These are phyloP conservation scores for Polydrusus tereticollis DNA, from an alignment of 2,888 invertebrate genomes.

Conservation along the genomic window DNA sequence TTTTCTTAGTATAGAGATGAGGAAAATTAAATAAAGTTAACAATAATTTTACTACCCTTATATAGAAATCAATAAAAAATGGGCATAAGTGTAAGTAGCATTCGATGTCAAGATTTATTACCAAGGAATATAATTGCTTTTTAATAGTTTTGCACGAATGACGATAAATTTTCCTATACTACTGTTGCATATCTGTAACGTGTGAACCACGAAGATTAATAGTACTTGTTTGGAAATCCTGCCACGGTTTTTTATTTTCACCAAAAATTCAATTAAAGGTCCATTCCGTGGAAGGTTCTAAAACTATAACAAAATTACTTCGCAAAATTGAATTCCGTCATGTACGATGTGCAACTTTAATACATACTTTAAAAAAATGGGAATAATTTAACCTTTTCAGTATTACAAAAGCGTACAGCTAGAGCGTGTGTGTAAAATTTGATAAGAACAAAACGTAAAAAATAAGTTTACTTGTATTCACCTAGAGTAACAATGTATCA, in stretches of 20 bases:
- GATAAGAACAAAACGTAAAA: background rate
- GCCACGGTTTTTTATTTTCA: no score
- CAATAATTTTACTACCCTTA: background rate
- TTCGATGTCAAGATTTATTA: conserved; percentile 26
- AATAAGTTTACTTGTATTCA: background rate
- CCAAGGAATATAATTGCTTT: conserved; percentile 17
- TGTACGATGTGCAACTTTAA: background rate
- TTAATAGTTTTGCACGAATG: conserved; percentile 21
- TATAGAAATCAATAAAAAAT: background rate
- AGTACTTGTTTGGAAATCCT: background rate
- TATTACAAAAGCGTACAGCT: background rate
- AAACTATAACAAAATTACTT: no score
- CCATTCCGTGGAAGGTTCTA: no score
- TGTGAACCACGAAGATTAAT: background rate
- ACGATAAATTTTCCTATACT: conserved; percentile 3
- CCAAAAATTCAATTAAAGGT: no score
- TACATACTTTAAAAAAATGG: background rate
- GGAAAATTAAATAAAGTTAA: no score
- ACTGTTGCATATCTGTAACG: conserved; percentile 1
- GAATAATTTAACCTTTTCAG: background rate
- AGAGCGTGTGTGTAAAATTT: background rate
- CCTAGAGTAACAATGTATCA: background rate
- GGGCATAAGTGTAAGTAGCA: background rate
- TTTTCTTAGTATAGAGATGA: no score
- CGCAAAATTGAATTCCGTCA: no score